Evolutionary conservation across 2,797 vertebrate species (phyloP).

Genomic region (Limosa lapponica): DNA sequence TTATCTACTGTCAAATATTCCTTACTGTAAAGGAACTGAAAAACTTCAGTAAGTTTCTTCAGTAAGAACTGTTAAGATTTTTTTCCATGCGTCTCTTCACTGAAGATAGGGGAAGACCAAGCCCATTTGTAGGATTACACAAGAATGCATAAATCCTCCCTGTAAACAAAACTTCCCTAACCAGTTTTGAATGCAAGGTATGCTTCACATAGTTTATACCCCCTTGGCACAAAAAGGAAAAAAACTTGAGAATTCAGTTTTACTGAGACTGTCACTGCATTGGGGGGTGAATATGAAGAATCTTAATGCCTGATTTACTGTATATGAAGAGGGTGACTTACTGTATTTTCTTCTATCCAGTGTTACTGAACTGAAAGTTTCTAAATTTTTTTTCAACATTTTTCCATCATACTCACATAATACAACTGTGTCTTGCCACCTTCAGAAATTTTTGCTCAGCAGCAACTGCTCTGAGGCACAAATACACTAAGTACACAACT

Average conservation of each 20-base stretch:
- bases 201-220: neutral
- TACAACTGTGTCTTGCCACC: neutral
- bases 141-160: slow-evolving; percentile 27
- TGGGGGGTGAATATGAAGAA: neutral
- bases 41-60: neutral
- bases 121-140: neutral
- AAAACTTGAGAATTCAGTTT: neutral
- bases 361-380: neutral
- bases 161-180: slow-evolving; percentile 31
- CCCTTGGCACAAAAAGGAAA: neutral
- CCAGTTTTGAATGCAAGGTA: slow-evolving; percentile 34
- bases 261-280: neutral
- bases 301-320: neutral
- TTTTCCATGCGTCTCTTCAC: neutral
- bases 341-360: neutral
- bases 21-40: neutral
- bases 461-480: neutral
- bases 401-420: neutral
- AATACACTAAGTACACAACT: neutral
- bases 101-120: neutral
- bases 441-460: neutral
- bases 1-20: neutral
- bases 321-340: neutral
- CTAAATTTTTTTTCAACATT: neutral
- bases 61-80: neutral